Base-by-base conservation (phyloP, 2,888 invertebrate species). In the Drosophila algonquin region DNA sequence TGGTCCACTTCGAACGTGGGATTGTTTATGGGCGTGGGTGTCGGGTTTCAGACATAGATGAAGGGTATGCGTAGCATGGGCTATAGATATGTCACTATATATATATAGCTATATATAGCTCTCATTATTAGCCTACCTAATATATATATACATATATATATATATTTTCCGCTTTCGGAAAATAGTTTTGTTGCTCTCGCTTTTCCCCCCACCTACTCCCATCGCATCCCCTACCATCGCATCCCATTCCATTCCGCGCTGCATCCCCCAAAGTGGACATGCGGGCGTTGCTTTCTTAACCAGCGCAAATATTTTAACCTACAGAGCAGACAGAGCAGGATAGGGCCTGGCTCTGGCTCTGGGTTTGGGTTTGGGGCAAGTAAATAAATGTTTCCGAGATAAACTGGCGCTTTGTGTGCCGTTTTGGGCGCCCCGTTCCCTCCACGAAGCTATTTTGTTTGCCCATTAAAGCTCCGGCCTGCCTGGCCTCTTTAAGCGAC, bases 341-440 rank as follows among this genome's bases (percentile, higher is more conserved):
- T 14, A 35, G 21, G 50, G 50, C 50, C 47, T 47, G 35, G 46
- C 18, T 7, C 30, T 7, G 30, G 30, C 2, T 30, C 10, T 30
- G 30, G 8, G 7, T 30, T 4, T 35, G 61, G 16, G 24, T 12
- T 18, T 18, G 57, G 63, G 30, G 71, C 75, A 63, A 80, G 87
- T 88, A 88, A 84, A 88, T 86, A 88, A 84, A 83, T 84, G 84
- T 64, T 79, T 70, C 75, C 53, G 74, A 88, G 84, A 84, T 86
- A 84, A 84, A 84, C 81, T 67, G 73, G 64, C 61, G 89, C 89
- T 84, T 84, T 88, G 83, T 88, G 80, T 69, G 69, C 73, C 61
- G 79, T 72, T 69, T 77, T 21, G 52, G 63, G 14, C 40, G 52
- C 52, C 46, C 18, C 51, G 18, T 30, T 21, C 30, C 3, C 35